phyloP scores from a whole-genome alignment of 2,888 invertebrate species.

The Cheilosia impressa region DNA sequence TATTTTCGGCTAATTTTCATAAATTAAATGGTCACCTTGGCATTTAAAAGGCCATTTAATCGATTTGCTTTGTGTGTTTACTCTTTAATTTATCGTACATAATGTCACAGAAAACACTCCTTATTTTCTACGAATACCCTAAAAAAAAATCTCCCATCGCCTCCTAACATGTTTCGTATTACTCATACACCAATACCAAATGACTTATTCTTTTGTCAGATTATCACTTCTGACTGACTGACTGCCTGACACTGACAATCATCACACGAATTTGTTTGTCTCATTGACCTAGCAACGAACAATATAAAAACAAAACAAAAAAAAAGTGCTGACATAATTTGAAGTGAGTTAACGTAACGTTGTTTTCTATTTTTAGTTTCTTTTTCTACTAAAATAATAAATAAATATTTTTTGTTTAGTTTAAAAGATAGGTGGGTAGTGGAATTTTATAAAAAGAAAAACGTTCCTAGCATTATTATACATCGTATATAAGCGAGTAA shows the following conservation, averaged over 20 bases:
- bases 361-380: slow-evolving; percentile 43
- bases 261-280: slow-evolving; percentile 42
- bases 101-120: slow-evolving; percentile 8
- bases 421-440: slow-evolving; percentile 19
- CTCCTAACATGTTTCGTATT: slow-evolving; percentile 5
- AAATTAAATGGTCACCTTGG: slow-evolving; percentile 49
- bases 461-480: slow-evolving; percentile 46
- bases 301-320: slow-evolving; percentile 1
- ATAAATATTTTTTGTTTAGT: background rate
- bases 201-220: slow-evolving; percentile 19
- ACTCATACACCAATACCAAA: slow-evolving; percentile 9
- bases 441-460: slow-evolving; percentile 21
- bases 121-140: background rate
- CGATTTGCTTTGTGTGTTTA: slow-evolving; percentile 23
- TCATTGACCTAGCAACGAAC: slow-evolving; percentile 61
- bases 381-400: slow-evolving; percentile 22
- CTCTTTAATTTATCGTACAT: background rate
- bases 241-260: slow-evolving; percentile 30
- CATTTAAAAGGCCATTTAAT: slow-evolving; percentile 46
- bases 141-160: background rate
- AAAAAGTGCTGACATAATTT: slow-evolving; percentile 59
- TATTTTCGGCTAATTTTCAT: slow-evolving; percentile 39
- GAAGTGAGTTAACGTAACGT: slow-evolving; percentile 33
- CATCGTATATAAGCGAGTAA: background rate
- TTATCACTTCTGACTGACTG: slow-evolving; percentile 16